A percentile compares a stretch with the other conserved stretches of the same genome.
phyloP scores from a whole-genome alignment of 2,888 invertebrate genomes.

The Tenthredo distinguenda region DNA sequence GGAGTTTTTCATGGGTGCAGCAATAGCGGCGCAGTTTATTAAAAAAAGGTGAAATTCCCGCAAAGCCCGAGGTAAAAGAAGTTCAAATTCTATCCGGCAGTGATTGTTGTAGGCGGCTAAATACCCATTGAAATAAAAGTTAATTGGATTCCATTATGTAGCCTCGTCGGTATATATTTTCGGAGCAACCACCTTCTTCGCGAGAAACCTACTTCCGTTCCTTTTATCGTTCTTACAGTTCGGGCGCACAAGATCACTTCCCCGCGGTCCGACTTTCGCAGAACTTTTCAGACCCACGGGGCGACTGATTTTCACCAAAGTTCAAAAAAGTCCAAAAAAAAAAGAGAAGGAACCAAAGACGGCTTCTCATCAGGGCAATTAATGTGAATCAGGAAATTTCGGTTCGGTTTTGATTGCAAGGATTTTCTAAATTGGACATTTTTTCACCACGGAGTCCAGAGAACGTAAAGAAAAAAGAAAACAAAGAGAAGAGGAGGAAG shows the following conservation, averaged over 20 bases:
- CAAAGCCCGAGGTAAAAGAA: neutral
- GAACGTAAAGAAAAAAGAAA: neutral
- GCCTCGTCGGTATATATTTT: slow-evolving; percentile 7
- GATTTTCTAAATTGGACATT: no score
- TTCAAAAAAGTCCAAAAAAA: no score
- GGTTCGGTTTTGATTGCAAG: neutral
- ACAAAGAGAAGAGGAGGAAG: neutral
- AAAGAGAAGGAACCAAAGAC: neutral
- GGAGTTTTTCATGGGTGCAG: no score
- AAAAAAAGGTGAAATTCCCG: neutral
- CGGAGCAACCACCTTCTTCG: neutral
- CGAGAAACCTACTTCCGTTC: slow-evolving; percentile 6
- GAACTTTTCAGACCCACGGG: neutral
- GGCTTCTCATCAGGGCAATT: neutral
- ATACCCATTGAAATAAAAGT: slow-evolving; percentile 35
- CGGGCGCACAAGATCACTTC: neutral
- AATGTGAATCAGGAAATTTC: neutral
- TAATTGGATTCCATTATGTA: slow-evolving; percentile 36
- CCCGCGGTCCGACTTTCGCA: neutral
- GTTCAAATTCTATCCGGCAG: slow-evolving; percentile 5
- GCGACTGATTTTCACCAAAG: neutral
- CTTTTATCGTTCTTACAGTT: neutral
- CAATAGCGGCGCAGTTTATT: no score
- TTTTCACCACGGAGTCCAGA: no score
- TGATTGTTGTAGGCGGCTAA: neutral